Base-by-base conservation (phyloP, 2,113 vertebrate genomes). In the Cyanoliseus patagonus region DNA sequence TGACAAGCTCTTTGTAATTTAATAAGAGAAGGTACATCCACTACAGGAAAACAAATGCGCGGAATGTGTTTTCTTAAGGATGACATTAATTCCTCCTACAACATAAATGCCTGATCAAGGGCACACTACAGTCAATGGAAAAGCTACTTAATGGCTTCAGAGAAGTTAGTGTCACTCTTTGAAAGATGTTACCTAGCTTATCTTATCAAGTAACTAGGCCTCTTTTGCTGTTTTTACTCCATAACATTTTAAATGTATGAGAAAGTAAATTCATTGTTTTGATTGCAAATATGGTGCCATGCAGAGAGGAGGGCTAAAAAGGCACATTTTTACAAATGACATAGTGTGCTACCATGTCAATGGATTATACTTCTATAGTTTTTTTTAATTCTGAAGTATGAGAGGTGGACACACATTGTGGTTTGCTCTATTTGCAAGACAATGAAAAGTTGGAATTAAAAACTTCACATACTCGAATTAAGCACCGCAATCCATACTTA, bases 1-100 rank as follows among this genome's bases (percentile, higher is more conserved):
- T 37, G 39, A 88, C 64, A 92, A 92, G 64, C 23, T 68, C 49
- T 97, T 95, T 94, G 84, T 92, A 95, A 88, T 88, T 85, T 92
- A 74, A 88, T 64, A 87, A 64, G 61, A 74, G 46, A 89, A 79
- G 55, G 51, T 87, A 63, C 75, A 66, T 73, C 73, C 17, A 49
- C 31, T 64, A 53, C 25, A 17, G 23, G 23, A 95, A 97, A 94
- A 59, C 19, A 69, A 53, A 42, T 68, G n/a, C 6, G 9, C 25
- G 59, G 41, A 77, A 86, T 69, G 46, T 63, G 42, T 89, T 92
- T 92, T 92, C 74, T 85, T 63, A 90, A 84, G 75, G 35, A 49
- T 35, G 42, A 82, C 67, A 83, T 19, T 83, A 81, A 88, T 91
- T 90, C 67, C 24, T 84, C 76, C 41, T 49, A 47, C 30, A 90